Percentiles rank a stretch among this genome's conserved stretches.
These are phyloP conservation scores for Gastrophryne carolinensis DNA, from an alignment of 2,797 vertebrate genomes.

Conservation along the genomic window DNA sequence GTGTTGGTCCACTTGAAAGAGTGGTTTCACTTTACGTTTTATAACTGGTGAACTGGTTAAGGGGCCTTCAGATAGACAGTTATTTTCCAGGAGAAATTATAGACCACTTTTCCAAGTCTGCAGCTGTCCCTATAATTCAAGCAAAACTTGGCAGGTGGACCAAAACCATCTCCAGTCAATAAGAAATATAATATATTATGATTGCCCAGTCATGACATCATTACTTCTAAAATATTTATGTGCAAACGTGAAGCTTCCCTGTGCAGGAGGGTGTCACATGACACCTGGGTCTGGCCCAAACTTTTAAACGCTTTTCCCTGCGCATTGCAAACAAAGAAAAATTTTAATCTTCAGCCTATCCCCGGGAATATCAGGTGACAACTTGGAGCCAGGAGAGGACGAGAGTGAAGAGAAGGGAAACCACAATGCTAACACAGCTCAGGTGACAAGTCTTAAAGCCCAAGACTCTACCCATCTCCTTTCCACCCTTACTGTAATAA, in stretches of 20 bases:
- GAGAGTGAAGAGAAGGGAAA: not conserved
- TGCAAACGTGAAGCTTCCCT: not conserved
- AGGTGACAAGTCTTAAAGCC: not conserved
- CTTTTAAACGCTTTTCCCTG: not conserved
- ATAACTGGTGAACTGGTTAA: no score
- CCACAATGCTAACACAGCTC: not conserved
- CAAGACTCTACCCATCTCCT: no score
- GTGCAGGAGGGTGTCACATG: not conserved
- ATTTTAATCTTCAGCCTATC: not conserved
- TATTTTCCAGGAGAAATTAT: no score
- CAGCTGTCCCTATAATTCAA: not conserved
- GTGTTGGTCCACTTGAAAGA: no score
- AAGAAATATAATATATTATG: no score
- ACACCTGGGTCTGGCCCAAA: not conserved
- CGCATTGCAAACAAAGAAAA: constrained; percentile 8
- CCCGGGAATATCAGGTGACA: constrained; percentile 21
- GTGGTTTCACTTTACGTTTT: no score
- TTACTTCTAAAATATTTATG: not conserved
- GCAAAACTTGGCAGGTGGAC: not conserved
- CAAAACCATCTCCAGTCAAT: not conserved
- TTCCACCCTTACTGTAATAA: no score
- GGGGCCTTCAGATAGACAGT: no score
- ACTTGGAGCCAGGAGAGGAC: not conserved
- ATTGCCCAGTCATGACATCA: not conserved
- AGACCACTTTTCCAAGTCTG: not conserved